A percentile compares a stretch with the other conserved stretches of the same genome.
Conservation (phyloP, 2,113 vertebrate genomes). For the Noctilio leporinus region DNA sequence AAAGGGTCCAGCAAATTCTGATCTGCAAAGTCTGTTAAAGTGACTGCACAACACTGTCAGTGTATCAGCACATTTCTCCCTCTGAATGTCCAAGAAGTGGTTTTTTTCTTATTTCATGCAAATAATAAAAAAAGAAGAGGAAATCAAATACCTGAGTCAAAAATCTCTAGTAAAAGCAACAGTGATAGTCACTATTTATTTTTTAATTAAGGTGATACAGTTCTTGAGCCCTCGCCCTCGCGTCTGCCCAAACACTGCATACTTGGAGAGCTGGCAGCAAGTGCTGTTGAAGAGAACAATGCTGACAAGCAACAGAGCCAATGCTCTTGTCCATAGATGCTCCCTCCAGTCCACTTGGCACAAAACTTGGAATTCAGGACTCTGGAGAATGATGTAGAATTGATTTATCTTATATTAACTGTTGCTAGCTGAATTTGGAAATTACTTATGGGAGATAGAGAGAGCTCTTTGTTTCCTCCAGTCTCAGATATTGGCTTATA, state of each 20-base stretch:
- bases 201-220: slow-evolving; percentile 36
- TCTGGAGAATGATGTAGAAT: neutral
- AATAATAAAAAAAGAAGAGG: neutral
- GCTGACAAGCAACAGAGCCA: neutral
- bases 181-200: neutral
- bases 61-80: slow-evolving; percentile 47
- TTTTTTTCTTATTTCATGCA: slow-evolving; percentile 27
- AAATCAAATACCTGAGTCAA: slow-evolving; percentile 15
- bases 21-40: slow-evolving; percentile 42
- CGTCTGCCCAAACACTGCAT: neutral
- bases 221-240: neutral
- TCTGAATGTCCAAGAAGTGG: slow-evolving; percentile 1
- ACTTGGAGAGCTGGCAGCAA: neutral
- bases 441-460: neutral
- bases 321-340: neutral
- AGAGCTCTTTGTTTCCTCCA: neutral
- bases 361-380: neutral
- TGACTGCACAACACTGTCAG: slow-evolving; percentile 29
- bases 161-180: slow-evolving; percentile 11
- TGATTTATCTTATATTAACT: neutral
- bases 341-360: neutral
- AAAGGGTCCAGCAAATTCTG: slow-evolving; percentile 41
- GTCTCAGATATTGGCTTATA: neutral
- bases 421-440: neutral
- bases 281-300: neutral